phyloP scores from a whole-genome alignment of 2,113 vertebrate genomes.

The Himantopus leucocephalus region DNA sequence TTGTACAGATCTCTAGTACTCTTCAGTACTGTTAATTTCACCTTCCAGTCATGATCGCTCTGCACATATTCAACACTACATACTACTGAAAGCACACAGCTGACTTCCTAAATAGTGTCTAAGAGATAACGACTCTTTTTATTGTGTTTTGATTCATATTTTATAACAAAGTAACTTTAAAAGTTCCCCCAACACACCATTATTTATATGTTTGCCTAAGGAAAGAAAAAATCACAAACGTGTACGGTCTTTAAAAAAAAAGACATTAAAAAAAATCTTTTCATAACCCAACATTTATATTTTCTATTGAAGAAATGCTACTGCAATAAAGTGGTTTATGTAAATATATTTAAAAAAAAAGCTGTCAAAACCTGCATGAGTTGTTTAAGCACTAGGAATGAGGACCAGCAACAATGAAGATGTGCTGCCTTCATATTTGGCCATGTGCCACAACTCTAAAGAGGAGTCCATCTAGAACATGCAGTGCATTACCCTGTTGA shows the following conservation, averaged over 20 bases:
- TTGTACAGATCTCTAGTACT: neutral
- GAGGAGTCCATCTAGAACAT: slow-evolving; percentile 72
- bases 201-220: neutral
- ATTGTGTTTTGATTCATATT: slow-evolving; percentile 42
- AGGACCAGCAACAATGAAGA: slow-evolving; percentile 75
- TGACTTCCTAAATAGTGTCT: neutral
- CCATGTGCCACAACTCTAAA: slow-evolving; percentile 73
- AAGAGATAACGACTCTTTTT: neutral
- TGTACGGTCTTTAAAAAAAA: neutral
- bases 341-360: slow-evolving; percentile 58
- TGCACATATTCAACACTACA: neutral
- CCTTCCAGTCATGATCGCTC: neutral
- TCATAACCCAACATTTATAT: neutral
- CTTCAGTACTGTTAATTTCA: slow-evolving; percentile 14
- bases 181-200: neutral
- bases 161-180: slow-evolving; percentile 29
- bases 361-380: slow-evolving; percentile 75
- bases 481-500: slow-evolving; percentile 31
- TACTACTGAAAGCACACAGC: neutral
- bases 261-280: neutral
- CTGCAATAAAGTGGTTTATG: slow-evolving; percentile 37
- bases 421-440: slow-evolving; percentile 75
- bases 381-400: slow-evolving; percentile 74
- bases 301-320: slow-evolving; percentile 8
- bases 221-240: neutral